Evolutionary conservation across 2,888 invertebrate genomes (phyloP), one percentile per base, ranked within the genome.

Genomic region (Acronicta aceris): DNA sequence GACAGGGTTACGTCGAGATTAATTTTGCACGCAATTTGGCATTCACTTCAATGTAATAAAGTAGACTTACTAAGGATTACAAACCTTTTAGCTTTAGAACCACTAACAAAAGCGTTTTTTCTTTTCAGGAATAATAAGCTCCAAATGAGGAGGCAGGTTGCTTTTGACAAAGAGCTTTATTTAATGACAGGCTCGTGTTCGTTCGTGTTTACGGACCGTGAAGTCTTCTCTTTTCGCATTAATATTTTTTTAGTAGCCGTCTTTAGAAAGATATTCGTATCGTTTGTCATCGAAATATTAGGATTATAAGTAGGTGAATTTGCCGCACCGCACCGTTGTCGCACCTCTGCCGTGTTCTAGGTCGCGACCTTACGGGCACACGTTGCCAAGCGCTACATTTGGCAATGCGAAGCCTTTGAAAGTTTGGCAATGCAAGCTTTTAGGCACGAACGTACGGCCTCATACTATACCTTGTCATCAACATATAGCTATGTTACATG

Each of bases 11-110:
- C 65, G 65, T 67, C 58, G 64, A 76, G 73, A 75, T 76, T 75
- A 71, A 76, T 81, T 80, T 74, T 69, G 68, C 71, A 61, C 60
- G 63, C 71, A 59, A 71, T 78, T 76, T 77, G 69, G 68, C 74
- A 75, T 73, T 68, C 63, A 70, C 67, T 75, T 65, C 46, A 65
- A 68, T 76, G 64, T 70, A 67, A 74, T 69, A 69, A 67, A 47
- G 52, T 57, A 54, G 64, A 58, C 67, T 71, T 76, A 70, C 70
- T 73, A 71, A 71, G 63, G 53, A 58, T 69, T 66, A 69, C 50
- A 66, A 62, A 49, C 48, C 63, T 65, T 71, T 65, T 52, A 59
- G 51, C 48, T 46, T 51, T 42, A 21, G 40, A 8, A 48, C 65
- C 65, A 71, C 36, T 58, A 40, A 65, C 73, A 75, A 76, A 64